Evolutionary conservation across 1,140 invertebrate species (phyloP).

Genomic region (Gonioctena quinquepunctata): DNA sequence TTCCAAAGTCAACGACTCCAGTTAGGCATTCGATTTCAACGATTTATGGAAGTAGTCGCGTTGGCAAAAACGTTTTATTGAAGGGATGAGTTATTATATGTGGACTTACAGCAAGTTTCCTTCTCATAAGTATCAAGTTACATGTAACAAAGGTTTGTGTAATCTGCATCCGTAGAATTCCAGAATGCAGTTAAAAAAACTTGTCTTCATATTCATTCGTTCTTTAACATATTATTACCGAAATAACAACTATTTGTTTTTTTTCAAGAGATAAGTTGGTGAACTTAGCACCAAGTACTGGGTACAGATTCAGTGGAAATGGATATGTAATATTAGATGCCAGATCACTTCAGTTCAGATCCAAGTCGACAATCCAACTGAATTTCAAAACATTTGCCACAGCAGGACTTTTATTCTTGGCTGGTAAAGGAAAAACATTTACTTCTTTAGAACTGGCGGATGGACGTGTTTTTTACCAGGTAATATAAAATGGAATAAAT

Average conservation of each 20-base stretch:
- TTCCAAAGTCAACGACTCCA: no score
- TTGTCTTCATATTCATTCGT: no score
- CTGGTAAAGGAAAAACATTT: slow-evolving; percentile 74
- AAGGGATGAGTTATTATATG: no score
- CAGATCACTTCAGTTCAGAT: slow-evolving; percentile 59
- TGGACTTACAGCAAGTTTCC: no score
- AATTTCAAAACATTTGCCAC: slow-evolving; percentile 85
- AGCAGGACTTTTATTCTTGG: slow-evolving; percentile 87
- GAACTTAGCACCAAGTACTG: slow-evolving; percentile 66
- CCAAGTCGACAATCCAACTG: slow-evolving; percentile 67
- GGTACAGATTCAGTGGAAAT: slow-evolving; percentile 83
- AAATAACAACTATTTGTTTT: no score
- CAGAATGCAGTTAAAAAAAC: no score
- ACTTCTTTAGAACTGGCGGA: slow-evolving; percentile 82
- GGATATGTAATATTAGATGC: slow-evolving; percentile 77
- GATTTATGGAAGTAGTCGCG: no score
- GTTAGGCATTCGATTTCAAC: no score
- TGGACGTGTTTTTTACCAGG: slow-evolving; percentile 74
- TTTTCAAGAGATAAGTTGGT: slow-evolving; percentile 65
- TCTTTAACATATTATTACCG: background rate
- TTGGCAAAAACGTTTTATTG: no score
- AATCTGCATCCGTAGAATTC: no score
- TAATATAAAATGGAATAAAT: slow-evolving; percentile 39
- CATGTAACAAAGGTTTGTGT: no score
- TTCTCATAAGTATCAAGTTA: no score